Percentiles rank a stretch among this genome's conserved stretches.
phyloP scores from a whole-genome alignment of 2,888 invertebrate genomes.

The Parapristionchus giblindavisi region DNA sequence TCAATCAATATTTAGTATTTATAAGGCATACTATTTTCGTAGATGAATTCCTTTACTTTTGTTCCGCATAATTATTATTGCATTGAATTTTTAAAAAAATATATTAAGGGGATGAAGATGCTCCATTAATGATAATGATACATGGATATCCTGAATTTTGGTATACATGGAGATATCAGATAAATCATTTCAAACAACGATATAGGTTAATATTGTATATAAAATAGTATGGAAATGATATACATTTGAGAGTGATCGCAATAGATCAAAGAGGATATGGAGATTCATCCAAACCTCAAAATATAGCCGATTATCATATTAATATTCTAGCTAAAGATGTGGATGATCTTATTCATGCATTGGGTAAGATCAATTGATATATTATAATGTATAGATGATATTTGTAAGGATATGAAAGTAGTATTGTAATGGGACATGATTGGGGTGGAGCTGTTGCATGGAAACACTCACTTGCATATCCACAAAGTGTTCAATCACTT shows the following conservation, averaged over 20 bases:
- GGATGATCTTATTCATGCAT: constrained; percentile 76
- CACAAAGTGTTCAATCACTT: constrained; percentile 77
- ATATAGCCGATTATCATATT: constrained; percentile 76
- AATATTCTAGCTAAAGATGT: constrained; percentile 77
- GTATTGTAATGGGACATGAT: constrained; percentile 78
- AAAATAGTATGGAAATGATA: neutral
- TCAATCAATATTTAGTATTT: neutral
- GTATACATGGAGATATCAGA: constrained; percentile 81
- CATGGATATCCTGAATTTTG: constrained; percentile 84
- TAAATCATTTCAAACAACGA: constrained; percentile 75
- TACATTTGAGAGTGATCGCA: constrained; percentile 77
- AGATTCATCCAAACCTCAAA: constrained; percentile 80
- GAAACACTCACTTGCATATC: constrained; percentile 77
- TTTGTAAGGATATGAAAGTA: constrained; percentile 68
- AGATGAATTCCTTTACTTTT: neutral
- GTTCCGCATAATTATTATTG: neutral
- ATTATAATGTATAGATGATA: too few species aligned
- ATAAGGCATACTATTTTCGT: neutral
- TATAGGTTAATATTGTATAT: constrained; percentile 48
- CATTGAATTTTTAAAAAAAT: neutral
- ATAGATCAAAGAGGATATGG: constrained; percentile 83
- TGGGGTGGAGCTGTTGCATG: constrained; percentile 80
- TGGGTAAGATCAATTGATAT: too few species aligned
- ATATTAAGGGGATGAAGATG: constrained; percentile 64
- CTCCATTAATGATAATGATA: constrained; percentile 79